Evolutionary conservation across 2,797 vertebrate genomes (phyloP).

Genomic region (Lindbergichthys nudifrons): DNA sequence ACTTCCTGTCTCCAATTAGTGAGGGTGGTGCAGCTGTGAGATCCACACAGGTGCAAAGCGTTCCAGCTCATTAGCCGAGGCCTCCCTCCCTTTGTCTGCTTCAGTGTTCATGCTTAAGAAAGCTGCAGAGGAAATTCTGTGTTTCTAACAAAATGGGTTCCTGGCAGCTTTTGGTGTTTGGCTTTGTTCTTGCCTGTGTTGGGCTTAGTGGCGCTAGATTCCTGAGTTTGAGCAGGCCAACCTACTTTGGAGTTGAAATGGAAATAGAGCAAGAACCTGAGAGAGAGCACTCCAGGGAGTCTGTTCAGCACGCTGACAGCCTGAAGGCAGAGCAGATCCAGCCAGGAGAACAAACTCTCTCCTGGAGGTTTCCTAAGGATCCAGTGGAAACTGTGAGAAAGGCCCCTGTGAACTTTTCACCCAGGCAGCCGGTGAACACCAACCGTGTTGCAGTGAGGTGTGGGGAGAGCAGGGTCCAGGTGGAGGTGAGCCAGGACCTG

Average conservation of each 20-base stretch:
- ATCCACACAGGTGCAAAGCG: slow-evolving; percentile 26
- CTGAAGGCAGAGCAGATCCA: not conserved
- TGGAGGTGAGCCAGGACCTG: slow-evolving; percentile 64
- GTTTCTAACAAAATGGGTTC: slow-evolving; percentile 37
- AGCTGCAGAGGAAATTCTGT: slow-evolving; percentile 55
- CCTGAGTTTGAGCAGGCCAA: not conserved
- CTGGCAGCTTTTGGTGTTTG: slow-evolving; percentile 23
- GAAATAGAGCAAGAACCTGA: slow-evolving; percentile 1
- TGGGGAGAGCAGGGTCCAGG: slow-evolving; percentile 46
- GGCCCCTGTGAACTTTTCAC: not conserved
- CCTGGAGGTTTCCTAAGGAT: slow-evolving; percentile 54
- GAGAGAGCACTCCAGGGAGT: slow-evolving; percentile 19
- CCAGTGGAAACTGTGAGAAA: not conserved
- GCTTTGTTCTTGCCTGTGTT: slow-evolving; percentile 12
- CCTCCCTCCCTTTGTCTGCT: slow-evolving; percentile 20
- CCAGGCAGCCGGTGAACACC: not conserved
- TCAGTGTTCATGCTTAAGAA: slow-evolving; percentile 69
- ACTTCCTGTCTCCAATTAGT: slow-evolving; percentile 16
- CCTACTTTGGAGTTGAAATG: not conserved
- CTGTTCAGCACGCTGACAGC: not conserved
- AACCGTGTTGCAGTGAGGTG: slow-evolving; percentile 58
- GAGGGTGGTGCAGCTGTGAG: slow-evolving; percentile 43
- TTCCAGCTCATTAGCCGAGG: slow-evolving; percentile 32
- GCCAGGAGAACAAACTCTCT: not conserved
- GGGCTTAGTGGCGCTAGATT: slow-evolving; percentile 9